A percentile compares a stretch with the other conserved stretches of the same genome.
Evolutionary conservation across 2,113 vertebrate genomes (phyloP).

Genomic region (Neofelis nebulosa): DNA sequence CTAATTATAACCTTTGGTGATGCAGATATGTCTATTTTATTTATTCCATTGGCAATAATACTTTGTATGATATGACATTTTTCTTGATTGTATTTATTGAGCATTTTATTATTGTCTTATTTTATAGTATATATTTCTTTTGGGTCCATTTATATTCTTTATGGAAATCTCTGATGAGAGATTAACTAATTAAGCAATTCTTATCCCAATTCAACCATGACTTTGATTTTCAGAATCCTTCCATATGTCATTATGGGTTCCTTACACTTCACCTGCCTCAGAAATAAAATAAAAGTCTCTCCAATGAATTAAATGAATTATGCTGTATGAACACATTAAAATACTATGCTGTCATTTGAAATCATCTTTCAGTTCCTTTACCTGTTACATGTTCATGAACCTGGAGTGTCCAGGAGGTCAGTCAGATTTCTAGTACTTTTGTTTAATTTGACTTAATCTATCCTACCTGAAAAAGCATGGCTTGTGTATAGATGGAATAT

Average conservation of each 20-base stretch:
- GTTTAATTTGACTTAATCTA: too few species aligned
- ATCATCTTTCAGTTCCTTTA: background rate
- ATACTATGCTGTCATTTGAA: background rate
- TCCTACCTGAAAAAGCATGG: too few species aligned
- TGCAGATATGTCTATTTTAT: background rate
- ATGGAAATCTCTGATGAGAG: background rate
- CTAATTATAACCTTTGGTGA: background rate
- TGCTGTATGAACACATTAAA: background rate
- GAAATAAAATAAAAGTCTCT: background rate
- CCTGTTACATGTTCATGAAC: too few species aligned
- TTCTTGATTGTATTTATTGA: background rate
- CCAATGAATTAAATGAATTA: background rate
- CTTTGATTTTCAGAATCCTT: background rate
- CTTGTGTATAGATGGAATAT: too few species aligned
- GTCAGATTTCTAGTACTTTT: too few species aligned
- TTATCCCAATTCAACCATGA: background rate
- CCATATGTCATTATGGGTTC: background rate
- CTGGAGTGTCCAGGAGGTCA: too few species aligned
- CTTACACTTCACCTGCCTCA: background rate
- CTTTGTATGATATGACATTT: background rate
- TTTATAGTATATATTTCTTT: background rate
- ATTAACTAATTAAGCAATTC: background rate
- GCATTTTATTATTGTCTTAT: background rate
- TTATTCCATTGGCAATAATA: background rate
- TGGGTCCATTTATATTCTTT: background rate